Conservation (phyloP, 2,113 vertebrate genomes). For the Accipiter virgatus region DNA sequence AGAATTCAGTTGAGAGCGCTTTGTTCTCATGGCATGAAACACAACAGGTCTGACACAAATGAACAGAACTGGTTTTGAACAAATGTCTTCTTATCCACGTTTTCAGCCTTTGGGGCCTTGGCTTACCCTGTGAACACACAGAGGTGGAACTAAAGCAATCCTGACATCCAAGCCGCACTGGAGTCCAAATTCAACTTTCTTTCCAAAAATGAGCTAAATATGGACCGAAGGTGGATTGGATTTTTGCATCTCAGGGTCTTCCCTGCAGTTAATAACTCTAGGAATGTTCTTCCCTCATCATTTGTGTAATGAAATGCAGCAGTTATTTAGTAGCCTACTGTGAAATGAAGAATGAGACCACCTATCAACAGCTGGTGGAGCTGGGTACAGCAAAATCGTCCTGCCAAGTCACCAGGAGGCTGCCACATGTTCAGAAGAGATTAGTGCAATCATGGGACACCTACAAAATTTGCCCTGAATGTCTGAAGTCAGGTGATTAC, state of each 20-base stretch:
- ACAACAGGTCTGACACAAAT: not conserved
- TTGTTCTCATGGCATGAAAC: not conserved
- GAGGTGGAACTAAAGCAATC: not conserved
- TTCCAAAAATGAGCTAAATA: not conserved
- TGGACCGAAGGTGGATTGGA: rapidly evolving
- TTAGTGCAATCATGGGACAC: not conserved
- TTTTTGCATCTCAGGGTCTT: not conserved
- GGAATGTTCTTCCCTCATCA: not conserved
- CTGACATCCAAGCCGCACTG: not conserved
- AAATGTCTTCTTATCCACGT: not conserved
- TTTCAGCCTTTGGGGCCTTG: not conserved
- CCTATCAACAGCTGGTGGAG: not conserved
- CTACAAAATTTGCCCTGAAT: not conserved
- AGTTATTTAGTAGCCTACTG: not conserved
- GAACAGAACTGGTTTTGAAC: not conserved
- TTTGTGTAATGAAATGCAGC: not conserved
- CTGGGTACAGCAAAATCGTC: not conserved
- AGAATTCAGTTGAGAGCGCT: not conserved
- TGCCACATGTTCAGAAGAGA: not conserved
- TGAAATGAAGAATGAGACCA: not conserved
- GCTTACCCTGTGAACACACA: not conserved
- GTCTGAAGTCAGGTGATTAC: not conserved
- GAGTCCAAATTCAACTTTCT: not conserved
- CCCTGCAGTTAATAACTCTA: not conserved
- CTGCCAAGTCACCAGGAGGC: not conserved